A percentile compares a stretch with the other conserved stretches of the same genome.
These are phyloP conservation scores for Drosophila takahashii DNA, from an alignment of 1,140 invertebrate genomes.

Conservation along the genomic window DNA sequence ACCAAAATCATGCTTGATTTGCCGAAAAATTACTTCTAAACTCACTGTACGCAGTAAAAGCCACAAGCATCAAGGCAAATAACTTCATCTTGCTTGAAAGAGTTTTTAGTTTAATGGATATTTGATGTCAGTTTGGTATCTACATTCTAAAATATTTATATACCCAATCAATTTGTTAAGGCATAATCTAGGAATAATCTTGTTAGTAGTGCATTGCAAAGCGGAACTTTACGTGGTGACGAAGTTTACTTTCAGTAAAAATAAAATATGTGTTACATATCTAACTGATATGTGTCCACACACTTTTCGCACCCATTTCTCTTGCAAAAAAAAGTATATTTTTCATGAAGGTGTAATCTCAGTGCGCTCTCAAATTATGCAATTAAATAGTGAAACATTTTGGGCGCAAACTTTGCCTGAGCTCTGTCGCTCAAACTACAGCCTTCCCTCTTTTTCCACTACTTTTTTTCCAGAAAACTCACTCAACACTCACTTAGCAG, in stretches of 20 bases:
- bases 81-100: not conserved
- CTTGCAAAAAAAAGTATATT: not conserved
- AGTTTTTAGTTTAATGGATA: not conserved
- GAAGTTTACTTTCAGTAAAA: not conserved
- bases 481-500: constrained; percentile 77
- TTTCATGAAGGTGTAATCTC: constrained; percentile 48
- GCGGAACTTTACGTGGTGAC: too few relatives aligned
- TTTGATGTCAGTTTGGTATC: not conserved
- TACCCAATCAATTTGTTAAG: not conserved
- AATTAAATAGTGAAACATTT: constrained; percentile 77
- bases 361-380: constrained; percentile 72
- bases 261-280: not conserved
- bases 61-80: not conserved
- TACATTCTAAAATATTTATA: not conserved
- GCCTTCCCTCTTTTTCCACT: not conserved
- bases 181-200: not conserved
- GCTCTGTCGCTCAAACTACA: constrained; percentile 33
- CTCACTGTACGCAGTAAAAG: not conserved
- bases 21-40: not conserved
- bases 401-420: constrained; percentile 56
- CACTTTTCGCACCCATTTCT: too few relatives aligned
- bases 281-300: too few relatives aligned
- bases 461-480: constrained; percentile 30
- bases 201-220: not conserved
- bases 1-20: not conserved